phyloP scores from a whole-genome alignment of 2,113 vertebrate genomes.

The Bos javanicus region DNA sequence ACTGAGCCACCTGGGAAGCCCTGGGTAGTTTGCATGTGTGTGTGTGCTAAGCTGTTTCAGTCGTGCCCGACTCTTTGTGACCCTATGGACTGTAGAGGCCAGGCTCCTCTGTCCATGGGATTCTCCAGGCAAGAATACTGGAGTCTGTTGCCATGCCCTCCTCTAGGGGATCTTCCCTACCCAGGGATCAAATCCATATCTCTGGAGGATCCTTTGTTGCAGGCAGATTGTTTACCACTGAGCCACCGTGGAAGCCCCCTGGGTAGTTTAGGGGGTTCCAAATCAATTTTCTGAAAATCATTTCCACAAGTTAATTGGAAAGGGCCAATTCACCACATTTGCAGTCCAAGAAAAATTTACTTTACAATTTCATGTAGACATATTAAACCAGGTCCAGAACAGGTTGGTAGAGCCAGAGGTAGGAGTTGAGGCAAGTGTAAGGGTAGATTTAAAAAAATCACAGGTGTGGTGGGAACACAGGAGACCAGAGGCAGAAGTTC shows the following conservation, averaged over 20 bases:
- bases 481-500: neutral
- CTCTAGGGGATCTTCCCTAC: neutral
- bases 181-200: neutral
- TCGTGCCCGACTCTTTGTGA: neutral
- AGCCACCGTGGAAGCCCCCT: neutral
- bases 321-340: neutral
- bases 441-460: neutral
- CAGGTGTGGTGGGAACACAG: fast-evolving
- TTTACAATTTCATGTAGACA: neutral
- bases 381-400: neutral
- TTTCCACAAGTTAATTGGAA: neutral
- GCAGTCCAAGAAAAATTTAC: neutral
- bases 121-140: neutral
- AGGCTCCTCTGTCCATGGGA: neutral
- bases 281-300: neutral
- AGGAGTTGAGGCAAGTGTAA: neutral
- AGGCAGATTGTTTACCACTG: neutral
- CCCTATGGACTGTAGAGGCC: neutral
- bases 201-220: neutral
- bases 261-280: neutral
- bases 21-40: neutral
- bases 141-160: neutral
- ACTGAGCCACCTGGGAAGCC: neutral
- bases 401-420: neutral
- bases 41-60: neutral